Conservation (phyloP, 2,888 invertebrate species). For the Thysanoteuthis rhombus region DNA sequence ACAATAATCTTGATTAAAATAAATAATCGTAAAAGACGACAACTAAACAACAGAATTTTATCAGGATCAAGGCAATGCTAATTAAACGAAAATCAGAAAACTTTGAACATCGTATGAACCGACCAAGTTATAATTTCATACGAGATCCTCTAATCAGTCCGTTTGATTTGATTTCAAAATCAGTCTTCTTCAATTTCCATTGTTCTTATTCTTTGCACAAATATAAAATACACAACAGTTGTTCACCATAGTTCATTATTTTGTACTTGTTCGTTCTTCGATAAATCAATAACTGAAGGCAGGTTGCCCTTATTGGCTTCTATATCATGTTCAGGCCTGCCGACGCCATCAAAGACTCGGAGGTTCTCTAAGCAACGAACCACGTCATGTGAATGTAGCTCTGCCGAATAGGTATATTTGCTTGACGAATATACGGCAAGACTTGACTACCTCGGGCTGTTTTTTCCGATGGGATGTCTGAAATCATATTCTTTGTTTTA, state of each 20-base stretch:
- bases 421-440: neutral
- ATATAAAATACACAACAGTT: neutral
- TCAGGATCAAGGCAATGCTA: no score
- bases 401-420: no score
- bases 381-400: neutral
- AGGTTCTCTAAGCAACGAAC: neutral
- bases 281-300: neutral
- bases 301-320: neutral
- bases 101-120: neutral
- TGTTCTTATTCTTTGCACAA: neutral
- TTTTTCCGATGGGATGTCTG: no score
- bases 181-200: neutral
- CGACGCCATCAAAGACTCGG: neutral
- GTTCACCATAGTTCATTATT: neutral
- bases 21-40: no score
- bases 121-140: neutral
- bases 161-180: no score
- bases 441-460: neutral
- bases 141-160: neutral
- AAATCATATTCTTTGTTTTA: no score
- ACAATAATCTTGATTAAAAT: no score
- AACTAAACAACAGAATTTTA: no score
- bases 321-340: neutral
- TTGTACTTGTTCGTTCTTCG: neutral
- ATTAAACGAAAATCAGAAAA: neutral